Conservation (phyloP, 2,797 vertebrate genomes). For the Yasuhikotakia modesta region DNA sequence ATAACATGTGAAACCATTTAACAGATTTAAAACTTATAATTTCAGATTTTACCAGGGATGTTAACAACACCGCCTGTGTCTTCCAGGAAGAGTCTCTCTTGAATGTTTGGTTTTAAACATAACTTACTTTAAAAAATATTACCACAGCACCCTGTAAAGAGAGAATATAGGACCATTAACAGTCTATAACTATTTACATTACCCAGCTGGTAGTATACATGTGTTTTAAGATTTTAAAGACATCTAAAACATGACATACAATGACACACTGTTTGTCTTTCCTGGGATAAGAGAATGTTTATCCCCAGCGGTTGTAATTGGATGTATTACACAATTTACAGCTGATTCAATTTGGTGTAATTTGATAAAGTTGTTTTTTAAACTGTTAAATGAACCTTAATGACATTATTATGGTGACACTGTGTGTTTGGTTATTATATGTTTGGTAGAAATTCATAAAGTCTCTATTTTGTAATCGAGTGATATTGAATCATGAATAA, state of each 20-base stretch:
- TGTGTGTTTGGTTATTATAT: background rate
- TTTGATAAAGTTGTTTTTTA: slow-evolving; percentile 8
- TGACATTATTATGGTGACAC: background rate
- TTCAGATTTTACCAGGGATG: slow-evolving; percentile 27
- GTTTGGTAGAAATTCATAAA: slow-evolving; percentile 1
- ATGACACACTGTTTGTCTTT: background rate
- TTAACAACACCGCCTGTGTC: slow-evolving; percentile 4
- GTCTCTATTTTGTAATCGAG: background rate
- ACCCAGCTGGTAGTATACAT: slow-evolving; percentile 10
- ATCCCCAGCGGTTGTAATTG: background rate
- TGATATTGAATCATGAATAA: background rate
- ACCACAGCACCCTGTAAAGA: slow-evolving; percentile 68
- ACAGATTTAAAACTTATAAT: slow-evolving; percentile 30
- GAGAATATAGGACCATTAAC: slow-evolving; percentile 64
- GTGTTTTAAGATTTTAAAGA: background rate
- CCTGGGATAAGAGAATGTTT: background rate
- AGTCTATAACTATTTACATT: slow-evolving; percentile 27
- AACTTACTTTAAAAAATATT: slow-evolving; percentile 33
- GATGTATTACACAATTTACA: slow-evolving; percentile 10
- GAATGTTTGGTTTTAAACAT: slow-evolving; percentile 56
- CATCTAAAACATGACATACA: slow-evolving; percentile 5
- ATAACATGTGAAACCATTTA: slow-evolving; percentile 29
- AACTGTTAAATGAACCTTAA: slow-evolving; percentile 3
- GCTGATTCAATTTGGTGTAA: slow-evolving; percentile 14
- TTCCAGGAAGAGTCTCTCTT: slow-evolving; percentile 10